phyloP scores from a whole-genome alignment of 2,113 vertebrate genomes.

The Istiophorus platypterus region DNA sequence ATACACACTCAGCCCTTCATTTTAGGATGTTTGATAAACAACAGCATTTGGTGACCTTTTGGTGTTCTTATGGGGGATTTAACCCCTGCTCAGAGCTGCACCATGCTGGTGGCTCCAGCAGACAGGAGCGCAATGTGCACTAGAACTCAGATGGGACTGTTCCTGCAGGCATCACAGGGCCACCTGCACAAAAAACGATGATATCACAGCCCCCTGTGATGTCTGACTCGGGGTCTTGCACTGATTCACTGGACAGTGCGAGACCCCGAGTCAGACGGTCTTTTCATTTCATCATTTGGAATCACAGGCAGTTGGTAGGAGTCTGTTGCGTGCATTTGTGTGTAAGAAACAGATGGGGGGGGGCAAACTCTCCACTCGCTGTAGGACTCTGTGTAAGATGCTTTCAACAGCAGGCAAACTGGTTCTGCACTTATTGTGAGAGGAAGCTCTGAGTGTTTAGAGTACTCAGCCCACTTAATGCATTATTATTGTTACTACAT shows the following conservation, averaged over 20 bases:
- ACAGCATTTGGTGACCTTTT: slow-evolving; percentile 87
- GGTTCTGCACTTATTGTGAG: slow-evolving; percentile 82
- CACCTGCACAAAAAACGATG: slow-evolving; percentile 6
- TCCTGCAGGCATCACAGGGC: slow-evolving; percentile 37
- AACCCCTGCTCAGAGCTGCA: slow-evolving; percentile 76
- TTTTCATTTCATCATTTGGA: slow-evolving; percentile 33
- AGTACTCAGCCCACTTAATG: slow-evolving; percentile 83
- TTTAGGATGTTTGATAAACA: slow-evolving; percentile 79
- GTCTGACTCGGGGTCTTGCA: too few species aligned
- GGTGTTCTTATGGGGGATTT: slow-evolving; percentile 81
- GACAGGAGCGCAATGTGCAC: slow-evolving; percentile 46
- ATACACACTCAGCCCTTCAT: slow-evolving; percentile 51
- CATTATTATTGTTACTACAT: slow-evolving; percentile 85
- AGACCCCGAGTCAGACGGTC: neutral
- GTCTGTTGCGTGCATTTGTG: slow-evolving; percentile 41
- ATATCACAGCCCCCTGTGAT: too few species aligned
- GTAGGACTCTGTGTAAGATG: slow-evolving; percentile 75
- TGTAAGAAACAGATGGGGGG: neutral
- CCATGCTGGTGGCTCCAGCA: slow-evolving; percentile 73
- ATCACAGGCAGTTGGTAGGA: slow-evolving; percentile 15
- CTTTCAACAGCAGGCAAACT: slow-evolving; percentile 80
- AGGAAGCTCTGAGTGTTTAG: slow-evolving; percentile 81
- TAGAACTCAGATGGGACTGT: slow-evolving; percentile 61
- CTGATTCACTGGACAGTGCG: slow-evolving; percentile 36
- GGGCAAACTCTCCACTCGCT: slow-evolving; percentile 59